A percentile compares a stretch with the other conserved stretches of the same genome.
Conservation (phyloP, 2,888 invertebrate genomes). For the Apamea anceps region DNA sequence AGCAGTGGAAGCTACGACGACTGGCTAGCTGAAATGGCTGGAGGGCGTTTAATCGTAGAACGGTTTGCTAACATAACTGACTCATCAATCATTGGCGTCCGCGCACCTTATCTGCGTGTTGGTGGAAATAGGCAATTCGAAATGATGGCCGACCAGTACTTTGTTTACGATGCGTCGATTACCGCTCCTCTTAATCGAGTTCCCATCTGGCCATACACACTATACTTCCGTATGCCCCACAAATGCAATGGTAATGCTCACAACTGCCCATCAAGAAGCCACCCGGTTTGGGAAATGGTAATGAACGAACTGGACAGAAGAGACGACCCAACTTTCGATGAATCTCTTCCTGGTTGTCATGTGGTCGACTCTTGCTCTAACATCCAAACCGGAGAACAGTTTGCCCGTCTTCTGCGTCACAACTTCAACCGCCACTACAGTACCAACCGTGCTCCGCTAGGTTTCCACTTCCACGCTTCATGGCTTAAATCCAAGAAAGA, state of each 20-base stretch:
- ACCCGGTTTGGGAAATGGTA: constrained; percentile 99
- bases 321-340: constrained; percentile 98
- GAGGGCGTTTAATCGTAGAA: constrained; percentile 95
- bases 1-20: constrained; percentile 96
- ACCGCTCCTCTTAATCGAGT: constrained; percentile 96
- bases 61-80: constrained; percentile 98
- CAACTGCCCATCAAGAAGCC: constrained; percentile 97
- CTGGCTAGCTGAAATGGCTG: constrained; percentile 99
- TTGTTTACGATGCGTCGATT: constrained; percentile 98
- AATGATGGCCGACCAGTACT: constrained; percentile 99
- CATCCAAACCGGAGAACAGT: constrained; percentile 97
- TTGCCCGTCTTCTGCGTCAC: constrained; percentile 96
- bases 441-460: constrained; percentile 97
- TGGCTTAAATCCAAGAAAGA: constrained; percentile 98
- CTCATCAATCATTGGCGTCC: constrained; percentile 96
- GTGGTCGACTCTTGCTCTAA: constrained; percentile 98
- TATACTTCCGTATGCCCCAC: constrained; percentile 99
- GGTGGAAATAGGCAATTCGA: constrained; percentile 98
- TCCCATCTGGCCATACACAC: constrained; percentile 99
- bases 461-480: constrained; percentile 98
- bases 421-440: constrained; percentile 98
- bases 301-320: constrained; percentile 98
- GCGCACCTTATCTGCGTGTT: constrained; percentile 96
- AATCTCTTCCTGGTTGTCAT: constrained; percentile 97
- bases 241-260: constrained; percentile 98